Evolutionary conservation across 2,113 vertebrate species (phyloP).

Genomic region (Leptosomus discolor): DNA sequence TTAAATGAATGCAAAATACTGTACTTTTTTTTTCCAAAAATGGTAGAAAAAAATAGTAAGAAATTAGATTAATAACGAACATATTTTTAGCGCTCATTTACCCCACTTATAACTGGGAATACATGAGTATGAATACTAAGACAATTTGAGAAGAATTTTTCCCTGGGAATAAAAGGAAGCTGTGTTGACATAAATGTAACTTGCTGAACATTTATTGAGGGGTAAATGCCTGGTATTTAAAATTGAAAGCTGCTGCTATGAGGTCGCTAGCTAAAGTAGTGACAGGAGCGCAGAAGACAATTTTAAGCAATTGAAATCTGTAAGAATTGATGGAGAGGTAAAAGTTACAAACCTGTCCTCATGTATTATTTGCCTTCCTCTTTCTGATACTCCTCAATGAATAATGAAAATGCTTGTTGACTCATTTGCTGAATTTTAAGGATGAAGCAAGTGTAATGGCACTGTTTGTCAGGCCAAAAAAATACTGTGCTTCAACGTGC

Average conservation of each 20-base stretch:
- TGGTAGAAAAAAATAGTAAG: background rate
- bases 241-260: background rate
- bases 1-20: background rate
- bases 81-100: background rate
- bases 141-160: background rate
- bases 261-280: background rate
- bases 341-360: background rate
- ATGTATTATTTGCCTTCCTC: background rate
- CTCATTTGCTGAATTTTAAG: background rate
- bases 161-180: background rate
- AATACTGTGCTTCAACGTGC: background rate
- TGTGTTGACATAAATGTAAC: background rate
- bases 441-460: background rate
- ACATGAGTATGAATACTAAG: background rate
- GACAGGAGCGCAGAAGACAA: background rate
- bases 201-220: background rate
- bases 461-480: background rate
- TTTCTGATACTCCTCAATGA: background rate
- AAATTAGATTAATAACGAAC: background rate
- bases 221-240: background rate
- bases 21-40: background rate
- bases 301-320: background rate
- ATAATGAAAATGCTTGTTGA: background rate
- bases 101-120: background rate
- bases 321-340: background rate